Evolutionary conservation across 2,113 vertebrate species (phyloP), one percentile per base, ranked within the genome.

Genomic region (Beaufortia kweichowensis): DNA sequence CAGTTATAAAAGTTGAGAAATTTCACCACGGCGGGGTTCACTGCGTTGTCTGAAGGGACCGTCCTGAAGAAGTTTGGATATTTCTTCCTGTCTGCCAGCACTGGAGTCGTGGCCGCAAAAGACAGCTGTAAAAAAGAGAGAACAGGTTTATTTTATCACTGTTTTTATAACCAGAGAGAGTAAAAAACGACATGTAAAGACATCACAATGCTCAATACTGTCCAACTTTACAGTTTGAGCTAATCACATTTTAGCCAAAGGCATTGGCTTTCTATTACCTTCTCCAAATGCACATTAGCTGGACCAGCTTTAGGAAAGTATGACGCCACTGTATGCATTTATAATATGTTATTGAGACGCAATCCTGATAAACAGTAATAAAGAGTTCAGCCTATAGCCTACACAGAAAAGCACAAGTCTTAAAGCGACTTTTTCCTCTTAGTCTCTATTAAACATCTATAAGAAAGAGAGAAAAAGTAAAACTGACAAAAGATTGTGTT

Each of bases 41-140:
- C 97, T 0, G 97, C 97, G 4, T 98, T 99, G 89, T 99, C 97
- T 11, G 97, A 99, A 0, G 97, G 97, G 79, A 99, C 97, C 0
- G 97, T 99, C 87, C 97, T 94, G 90, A 99, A 99, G 93, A 99
- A 99, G 87, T 98, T 97, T 55, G 96, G 96, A 79, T 96, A 99
- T 82, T 99, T 99, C 89, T 98, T 99, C 92, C 96, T 98, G 90
- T 99, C 97, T 2, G 95, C 97, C 87, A 99, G 59, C 23, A 99
- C 97, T 23, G 97, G 97, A 0, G 97, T 99, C 76, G 97, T 99
- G 46, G 97, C 97, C 14, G 97, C 97, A 82, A 99, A 99, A 7
- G 97, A 99, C 61, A 99, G 93, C 97, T 99, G 92, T 26, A 86
- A 1, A 65, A 1, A 62, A 21, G 43, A 70, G 19, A 57, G 64